Evolutionary conservation across 2,113 vertebrate genomes (phyloP), one percentile per base, ranked within the genome.

Genomic region (Vulpes vulpes): DNA sequence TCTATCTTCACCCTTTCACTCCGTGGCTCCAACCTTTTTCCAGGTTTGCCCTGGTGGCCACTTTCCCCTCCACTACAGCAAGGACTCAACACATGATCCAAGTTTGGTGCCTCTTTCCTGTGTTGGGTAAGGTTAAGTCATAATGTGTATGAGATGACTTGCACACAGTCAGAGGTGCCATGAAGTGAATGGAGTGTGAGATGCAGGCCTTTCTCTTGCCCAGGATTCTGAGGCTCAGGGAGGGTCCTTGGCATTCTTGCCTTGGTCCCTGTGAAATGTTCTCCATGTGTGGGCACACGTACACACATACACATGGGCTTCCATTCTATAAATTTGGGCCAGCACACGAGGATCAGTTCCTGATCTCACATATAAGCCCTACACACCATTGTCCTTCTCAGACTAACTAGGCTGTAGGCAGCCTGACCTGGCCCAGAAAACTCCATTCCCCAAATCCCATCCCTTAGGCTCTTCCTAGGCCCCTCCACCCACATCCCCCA

Each of bases 361-460:
- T n/a, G 38, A 32, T 73, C 78, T 85, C 22, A 2, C 43, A 69
- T 11, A 57, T 51, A 91, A 80, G 30, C 14, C 55, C 55, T 38
- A 19, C 20, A 23, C 49, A 76, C 60, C 60, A 57, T 7, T 67
- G 12, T 43, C 23, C 14, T 59, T 60, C 73, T 62, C n/a, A 51
- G 55, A 91, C 1, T n/a, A 59, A 51, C 79, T 19, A 11, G 0
- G 64, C 12, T 51, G 59, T 69, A 32, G 55, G 43, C 87, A 91
- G 78, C 43, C 81, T 95, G 78, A 96, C 79, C 67, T 95, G 93
- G 74, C 92, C 67, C 76, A 94, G 85, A 95, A 97, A n/a, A 94
- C 35, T 82, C 84, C 78, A 25, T 62, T 27, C 35, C 19, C 81
- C 74, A 95, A 88, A 96, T 71, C 53, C 27, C 8, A 0, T 96